A percentile compares a stretch with the other conserved stretches of the same genome.
Evolutionary conservation across 2,113 vertebrate species (phyloP).

Genomic region (Microtus montanus): DNA sequence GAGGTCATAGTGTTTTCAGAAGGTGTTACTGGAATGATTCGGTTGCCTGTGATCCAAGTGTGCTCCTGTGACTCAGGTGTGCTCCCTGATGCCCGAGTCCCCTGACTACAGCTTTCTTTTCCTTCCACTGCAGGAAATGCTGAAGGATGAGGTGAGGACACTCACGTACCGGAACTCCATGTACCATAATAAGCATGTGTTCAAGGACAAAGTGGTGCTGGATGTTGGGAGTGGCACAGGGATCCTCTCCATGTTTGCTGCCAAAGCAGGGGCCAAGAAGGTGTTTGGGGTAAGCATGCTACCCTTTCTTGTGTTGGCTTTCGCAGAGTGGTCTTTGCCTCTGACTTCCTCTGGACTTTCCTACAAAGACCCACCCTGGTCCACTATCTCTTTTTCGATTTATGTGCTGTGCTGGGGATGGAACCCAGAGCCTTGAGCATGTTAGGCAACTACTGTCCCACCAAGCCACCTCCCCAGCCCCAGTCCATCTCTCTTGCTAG

Average conservation of each 20-base stretch:
- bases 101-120: not conserved
- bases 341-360: not conserved
- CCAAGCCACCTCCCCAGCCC: not conserved
- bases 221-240: constrained; percentile 99
- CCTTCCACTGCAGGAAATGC: constrained; percentile 92
- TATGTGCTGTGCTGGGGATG: not conserved
- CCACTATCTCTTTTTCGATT: not conserved
- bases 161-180: constrained; percentile 98
- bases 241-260: constrained; percentile 98
- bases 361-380: no score
- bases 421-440: no score
- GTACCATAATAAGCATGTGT: constrained; percentile 99
- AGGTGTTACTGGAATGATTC: no score
- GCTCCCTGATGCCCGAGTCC: not conserved
- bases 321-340: not conserved
- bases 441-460: not conserved
- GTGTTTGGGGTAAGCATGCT: constrained; percentile 95
- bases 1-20: not conserved
- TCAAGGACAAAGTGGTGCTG: constrained; percentile 97
- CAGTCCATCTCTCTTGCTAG: not conserved
- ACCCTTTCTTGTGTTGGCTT: accelerated
- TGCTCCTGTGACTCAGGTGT: no score
- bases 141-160: constrained; percentile 98
- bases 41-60: no score
- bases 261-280: constrained; percentile 97